Evolutionary conservation across 53 echinoderm and acorn worm species (phyloP).

Genomic region (Arbacia lixula): DNA sequence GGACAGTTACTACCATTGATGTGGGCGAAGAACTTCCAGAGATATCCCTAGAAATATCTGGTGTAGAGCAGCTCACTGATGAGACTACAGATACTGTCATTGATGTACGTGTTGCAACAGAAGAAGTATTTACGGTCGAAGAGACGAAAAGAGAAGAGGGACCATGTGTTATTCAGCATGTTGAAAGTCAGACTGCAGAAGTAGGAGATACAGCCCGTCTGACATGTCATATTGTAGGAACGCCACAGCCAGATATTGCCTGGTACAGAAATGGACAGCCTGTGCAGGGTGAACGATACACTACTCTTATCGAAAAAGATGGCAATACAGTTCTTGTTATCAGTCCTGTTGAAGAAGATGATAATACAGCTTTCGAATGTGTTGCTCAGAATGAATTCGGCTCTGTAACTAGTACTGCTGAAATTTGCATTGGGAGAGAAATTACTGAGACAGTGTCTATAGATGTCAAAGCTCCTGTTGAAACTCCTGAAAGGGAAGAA

Average conservation of each 20-base stretch:
- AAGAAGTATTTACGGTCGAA: conserved; percentile 35
- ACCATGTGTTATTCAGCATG: conserved; percentile 43
- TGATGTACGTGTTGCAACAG: conserved; percentile 3
- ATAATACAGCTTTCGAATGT: conserved; percentile 79
- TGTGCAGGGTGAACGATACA: conserved; percentile 72
- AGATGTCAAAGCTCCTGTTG: conserved; percentile 10
- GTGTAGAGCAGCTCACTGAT: not conserved
- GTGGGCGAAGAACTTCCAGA: not conserved
- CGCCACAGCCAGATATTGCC: conserved; percentile 79
- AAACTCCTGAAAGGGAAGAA: conserved; percentile 29
- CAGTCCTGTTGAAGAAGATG: conserved; percentile 75
- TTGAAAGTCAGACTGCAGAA: conserved; percentile 67
- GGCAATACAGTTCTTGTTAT: conserved; percentile 76
- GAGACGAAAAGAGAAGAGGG: conserved; percentile 50
- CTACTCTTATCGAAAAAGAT: conserved; percentile 80
- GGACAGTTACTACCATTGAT: conserved; percentile 16
- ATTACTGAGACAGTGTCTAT: conserved; percentile 33
- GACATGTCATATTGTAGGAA: conserved; percentile 80
- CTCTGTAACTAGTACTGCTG: conserved; percentile 73
- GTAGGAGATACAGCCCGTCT: conserved; percentile 77
- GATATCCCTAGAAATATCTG: conserved; percentile 35
- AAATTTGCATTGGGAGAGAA: conserved; percentile 59
- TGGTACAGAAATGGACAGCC: conserved; percentile 83
- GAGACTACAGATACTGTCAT: conserved; percentile 1
- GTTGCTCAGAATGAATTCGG: conserved; percentile 78